These are phyloP conservation scores for Eristalinus aeneus DNA, from an alignment of 2,888 invertebrate genomes.

Conservation along the genomic window DNA sequence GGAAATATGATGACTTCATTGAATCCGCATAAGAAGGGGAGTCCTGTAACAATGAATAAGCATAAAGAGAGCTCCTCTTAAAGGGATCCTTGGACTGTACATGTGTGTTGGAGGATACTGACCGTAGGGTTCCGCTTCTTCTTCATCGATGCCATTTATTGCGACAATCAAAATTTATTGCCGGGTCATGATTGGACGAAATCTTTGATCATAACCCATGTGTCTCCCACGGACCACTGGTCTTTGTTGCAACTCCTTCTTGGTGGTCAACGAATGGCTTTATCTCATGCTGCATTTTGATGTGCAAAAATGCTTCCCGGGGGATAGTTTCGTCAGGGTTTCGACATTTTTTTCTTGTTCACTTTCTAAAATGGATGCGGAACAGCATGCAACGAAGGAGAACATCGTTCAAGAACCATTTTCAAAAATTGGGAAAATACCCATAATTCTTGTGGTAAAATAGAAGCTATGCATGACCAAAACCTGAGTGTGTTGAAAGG, in stretches of 20 bases:
- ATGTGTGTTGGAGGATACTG: not conserved
- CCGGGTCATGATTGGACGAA: slow-evolving; percentile 26
- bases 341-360: too few species aligned
- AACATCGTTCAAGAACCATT: too few species aligned
- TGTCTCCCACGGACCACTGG: not conserved
- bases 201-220: slow-evolving; percentile 15
- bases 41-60: not conserved
- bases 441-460: too few species aligned
- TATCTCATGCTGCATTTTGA: not conserved
- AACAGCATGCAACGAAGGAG: too few species aligned
- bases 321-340: not conserved
- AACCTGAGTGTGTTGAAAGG: too few species aligned
- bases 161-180: slow-evolving; percentile 35
- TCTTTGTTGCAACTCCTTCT: not conserved
- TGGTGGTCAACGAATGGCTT: not conserved
- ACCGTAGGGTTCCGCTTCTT: slow-evolving; percentile 29
- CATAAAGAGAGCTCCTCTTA: slow-evolving; percentile 4
- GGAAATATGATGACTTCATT: slow-evolving; percentile 56
- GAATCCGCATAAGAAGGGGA: slow-evolving; percentile 19
- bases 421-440: too few species aligned
- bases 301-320: not conserved
- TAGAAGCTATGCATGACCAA: too few species aligned
- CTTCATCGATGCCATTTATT: slow-evolving; percentile 16
- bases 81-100: not conserved
- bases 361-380: too few species aligned